Evolutionary conservation across 2,888 invertebrate species (phyloP), one percentile per base, ranked within the genome.

Genomic region (Pseudococcus longispinus): DNA sequence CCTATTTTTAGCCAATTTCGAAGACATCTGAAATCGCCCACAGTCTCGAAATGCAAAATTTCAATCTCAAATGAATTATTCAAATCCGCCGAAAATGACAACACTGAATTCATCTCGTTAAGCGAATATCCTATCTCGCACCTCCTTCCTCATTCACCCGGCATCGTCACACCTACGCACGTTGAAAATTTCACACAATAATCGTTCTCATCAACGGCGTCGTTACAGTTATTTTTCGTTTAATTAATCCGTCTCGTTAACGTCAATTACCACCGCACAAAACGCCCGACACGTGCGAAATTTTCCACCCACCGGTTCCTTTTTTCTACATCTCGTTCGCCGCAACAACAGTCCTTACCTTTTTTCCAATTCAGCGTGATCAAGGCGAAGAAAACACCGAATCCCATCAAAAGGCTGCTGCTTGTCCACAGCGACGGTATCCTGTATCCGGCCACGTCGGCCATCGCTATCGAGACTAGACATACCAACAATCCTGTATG

Each of bases 341-440:
- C 13, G 44, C n/a, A 2, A 51, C 3, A 51, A n/a, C 13, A 1
- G 13, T 1, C 1, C 70, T 70, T 90, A 93, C 93, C 93, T 93
- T 94, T 95, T 90, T 95, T 94, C 92, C 95, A 95, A 90, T 94
- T 94, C 87, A 95, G 91, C 90, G 94, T 95, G 89, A 95, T 91
- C 88, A 95, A 92, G 29, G 95, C 95, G 90, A 94, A 94, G 89
- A 94, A 91, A 88, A 95, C 92, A 32, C 95, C 95, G 77, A 93
- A 92, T 77, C 93, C 93, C 83, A 95, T 92, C 88, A 95, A 91
- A 83, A 94, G 92, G 80, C 94, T 94, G 74, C 95, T 93, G 89
- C 94, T 94, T 89, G 95, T 91, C 95, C 95, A 95, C 88, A 94
- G 93, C 85, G 93, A 93, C 42, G 92, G 90, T 0, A 93, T 92